Percentiles rank a stretch among this genome's conserved stretches.
Conservation (phyloP, 2,797 vertebrate genomes). For the Petrocephalus schoutedeni region DNA sequence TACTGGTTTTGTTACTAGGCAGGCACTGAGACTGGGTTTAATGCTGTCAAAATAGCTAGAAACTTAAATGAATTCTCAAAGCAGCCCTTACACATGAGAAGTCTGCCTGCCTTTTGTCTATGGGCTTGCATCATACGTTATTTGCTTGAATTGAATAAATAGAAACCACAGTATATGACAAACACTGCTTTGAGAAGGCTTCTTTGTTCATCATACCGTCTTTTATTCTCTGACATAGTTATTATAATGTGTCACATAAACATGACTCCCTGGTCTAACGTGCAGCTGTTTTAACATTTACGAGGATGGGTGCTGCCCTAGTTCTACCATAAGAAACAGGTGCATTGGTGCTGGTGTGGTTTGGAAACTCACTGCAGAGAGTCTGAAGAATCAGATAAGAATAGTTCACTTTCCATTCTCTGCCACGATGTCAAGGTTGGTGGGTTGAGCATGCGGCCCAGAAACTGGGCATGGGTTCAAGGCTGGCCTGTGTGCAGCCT, state of each 20-base stretch:
- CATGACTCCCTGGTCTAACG: background rate
- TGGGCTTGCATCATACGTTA: background rate
- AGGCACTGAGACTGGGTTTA: background rate
- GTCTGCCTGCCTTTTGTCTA: background rate
- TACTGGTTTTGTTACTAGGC: background rate
- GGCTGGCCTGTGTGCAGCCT: too few species aligned
- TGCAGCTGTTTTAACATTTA: background rate
- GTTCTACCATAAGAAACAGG: background rate
- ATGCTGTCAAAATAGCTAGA: background rate
- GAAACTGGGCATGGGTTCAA: too few species aligned
- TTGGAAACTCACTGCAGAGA: background rate
- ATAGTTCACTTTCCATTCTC: background rate
- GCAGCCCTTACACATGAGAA: background rate
- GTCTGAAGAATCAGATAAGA: background rate
- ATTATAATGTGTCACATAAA: background rate
- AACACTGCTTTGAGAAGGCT: background rate
- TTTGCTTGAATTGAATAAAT: background rate
- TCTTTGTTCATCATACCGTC: background rate
- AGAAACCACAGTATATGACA: background rate
- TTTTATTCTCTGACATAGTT: background rate
- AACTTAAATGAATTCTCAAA: background rate
- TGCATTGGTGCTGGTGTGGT: background rate
- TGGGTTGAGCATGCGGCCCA: too few species aligned
- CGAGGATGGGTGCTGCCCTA: background rate
- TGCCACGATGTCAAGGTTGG: background rate